Base-by-base conservation (phyloP, 2,797 vertebrate species). In the Xiphophorus birchmanni region DNA sequence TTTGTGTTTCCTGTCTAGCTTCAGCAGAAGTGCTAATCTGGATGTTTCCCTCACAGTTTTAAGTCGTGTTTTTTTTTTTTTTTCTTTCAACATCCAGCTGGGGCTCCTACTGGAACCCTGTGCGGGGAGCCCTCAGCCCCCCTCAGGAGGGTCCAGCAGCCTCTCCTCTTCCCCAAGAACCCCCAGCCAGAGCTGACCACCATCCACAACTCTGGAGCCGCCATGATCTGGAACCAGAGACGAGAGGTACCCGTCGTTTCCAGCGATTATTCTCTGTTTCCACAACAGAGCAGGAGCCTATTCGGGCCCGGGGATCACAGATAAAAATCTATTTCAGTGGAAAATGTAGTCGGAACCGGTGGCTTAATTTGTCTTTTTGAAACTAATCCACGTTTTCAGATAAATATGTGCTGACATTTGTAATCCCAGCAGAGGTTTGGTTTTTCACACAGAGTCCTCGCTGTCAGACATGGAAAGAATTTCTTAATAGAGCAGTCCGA, bases 111-210 rank as follows among this genome's bases (percentile, higher is more conserved):
- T n/a, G 96, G 96, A 40, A 95, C 96, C 77, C 89, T 96, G 80
- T 96, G 96, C 18, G 96, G 96, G 1, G 96, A 96, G 84, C 93
- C 94, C 2, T 96, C 96, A 0, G 95, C 96, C 86, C 96, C 96
- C 2, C 91, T 96, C 67, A 96, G 96, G 80, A 93, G 96, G 48
- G 95, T 95, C 93, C 94, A 92, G 91, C 95, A 95, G 89, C 93
- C 95, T 12, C 92, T 95, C 40, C 92, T 96, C 76, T 94, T 95
- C 80, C 94, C 95, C 82, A 94, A 96, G 86, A 95, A 95, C 84
- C 91, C 89, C 17, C 69, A 93, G 44, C 91, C 95, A 8, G 94
- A 95, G 78, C 90, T 94, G 82, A 94, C 90, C 81, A 95, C 90
- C 92, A 94, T 95, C 93, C 91, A 91, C 90, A 94, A 95, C 90